Base-by-base conservation (phyloP, 53 echinoderm and acorn worm species). In the Hippasteria phrygiana region DNA sequence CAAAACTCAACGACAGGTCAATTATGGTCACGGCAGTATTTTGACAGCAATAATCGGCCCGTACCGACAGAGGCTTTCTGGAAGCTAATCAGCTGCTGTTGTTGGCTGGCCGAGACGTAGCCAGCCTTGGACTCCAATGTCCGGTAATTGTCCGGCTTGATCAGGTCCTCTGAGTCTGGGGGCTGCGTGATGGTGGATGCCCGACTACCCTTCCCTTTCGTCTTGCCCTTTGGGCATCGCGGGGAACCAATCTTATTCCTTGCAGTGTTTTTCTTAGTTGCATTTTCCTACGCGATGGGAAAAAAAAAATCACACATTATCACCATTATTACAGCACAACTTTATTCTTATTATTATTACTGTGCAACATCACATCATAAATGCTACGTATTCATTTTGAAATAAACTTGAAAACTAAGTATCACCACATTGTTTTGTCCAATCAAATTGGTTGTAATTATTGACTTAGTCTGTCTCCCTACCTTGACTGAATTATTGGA, bases 401-500 rank as follows among this genome's bases (percentile, higher is more conserved):
- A n/a, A n/a, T n/a, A n/a, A n/a, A n/a, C n/a, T n/a, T n/a, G n/a
- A n/a, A n/a, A n/a, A n/a, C n/a, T n/a, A n/a, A n/a, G n/a, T n/a
- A n/a, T n/a, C n/a, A n/a, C n/a, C n/a, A n/a, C n/a, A n/a, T n/a
- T n/a, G n/a, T n/a, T n/a, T n/a, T n/a, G n/a, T n/a, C n/a, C n/a
- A n/a, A n/a, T n/a, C n/a, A n/a, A n/a, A n/a, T 35, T 6, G 33
- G 31, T 69, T 34, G 36, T 69, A 69, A 69, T 20, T 14, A 62
- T 5, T 6, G 26, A 7, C 12, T 4, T 67, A 31, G 69, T 33
- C 59, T 55, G 53, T 4, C 3, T 34, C 36, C 93, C 84, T 80
- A 94, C 96, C 83, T 99, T 99, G 62, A 99, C 99, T 85, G 99
- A 96, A 90, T 99, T 99, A 31, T 94, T 96, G 56, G 96, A 90